Base-by-base conservation (phyloP, 2,797 vertebrate species). In the Anabas testudineus region DNA sequence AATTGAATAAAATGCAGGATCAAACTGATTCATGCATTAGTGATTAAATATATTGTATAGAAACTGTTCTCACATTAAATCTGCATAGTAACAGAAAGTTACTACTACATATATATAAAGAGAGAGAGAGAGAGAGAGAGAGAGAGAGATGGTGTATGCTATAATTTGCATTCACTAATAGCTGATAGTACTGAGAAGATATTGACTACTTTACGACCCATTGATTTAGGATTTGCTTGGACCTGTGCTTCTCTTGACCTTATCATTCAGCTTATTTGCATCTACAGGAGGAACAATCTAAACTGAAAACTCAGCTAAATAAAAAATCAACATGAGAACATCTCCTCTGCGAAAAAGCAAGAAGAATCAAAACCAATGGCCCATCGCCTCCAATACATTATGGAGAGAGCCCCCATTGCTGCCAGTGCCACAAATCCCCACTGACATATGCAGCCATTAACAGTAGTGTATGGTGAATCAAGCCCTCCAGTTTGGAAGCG, bases 371-470 rank as follows among this genome's bases (percentile, higher is more conserved):
- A 89, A 87, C 81, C 87, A 90, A 83, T 88, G 88, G 86, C 78
- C 90, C 88, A 77, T 77, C 66, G n/a, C 74, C 67, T 87, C 72
- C 76, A 74, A 78, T 92, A 87, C 84, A 88, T 93, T 83, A 90
- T 32, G 39, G 63, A 79, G 61, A 77, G 59, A 85, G 56, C 69
- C 66, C 76, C 80, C 72, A 52, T 79, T 56, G 82, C 86, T 81
- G 78, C 84, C 78, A 80, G 70, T 51, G 68, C 77, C 70, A 86
- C 87, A 93, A 89, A 92, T 93, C 75, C 83, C 70, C 39, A 13
- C 74, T 90, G 90, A 91, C 89, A 84, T 83, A 78, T 88, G 77
- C 81, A 64, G 76, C 89, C 86, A 91, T 93, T 92, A 93, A 83
- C 86, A 81, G 78, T 51, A 77, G 74, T 90, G 88, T 84, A 79